phyloP scores from a whole-genome alignment of 2,797 vertebrate genomes.

The Sus cebifrons region DNA sequence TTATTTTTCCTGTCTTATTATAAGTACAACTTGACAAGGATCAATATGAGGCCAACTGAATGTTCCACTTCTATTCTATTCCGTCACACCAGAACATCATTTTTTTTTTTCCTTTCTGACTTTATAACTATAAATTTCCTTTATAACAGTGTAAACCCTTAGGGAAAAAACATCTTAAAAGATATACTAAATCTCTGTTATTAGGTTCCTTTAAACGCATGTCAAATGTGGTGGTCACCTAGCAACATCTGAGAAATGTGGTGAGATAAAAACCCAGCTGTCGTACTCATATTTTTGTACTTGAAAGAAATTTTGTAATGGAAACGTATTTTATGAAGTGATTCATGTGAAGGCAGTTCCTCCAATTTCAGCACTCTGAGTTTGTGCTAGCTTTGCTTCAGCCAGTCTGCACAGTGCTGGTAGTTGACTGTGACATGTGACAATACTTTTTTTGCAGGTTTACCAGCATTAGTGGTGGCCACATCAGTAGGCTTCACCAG shows the following conservation, averaged over 20 bases:
- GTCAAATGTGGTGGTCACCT: slow-evolving; percentile 93
- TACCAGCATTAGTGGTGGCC: slow-evolving; percentile 99
- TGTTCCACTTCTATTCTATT: slow-evolving; percentile 47
- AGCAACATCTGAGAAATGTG: slow-evolving; percentile 93
- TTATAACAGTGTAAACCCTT: slow-evolving; percentile 61
- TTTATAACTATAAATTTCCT: slow-evolving; percentile 80
- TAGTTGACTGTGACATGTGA: slow-evolving; percentile 61
- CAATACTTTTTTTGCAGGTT: slow-evolving; percentile 92
- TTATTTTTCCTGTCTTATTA: neutral
- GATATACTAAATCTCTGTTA: slow-evolving; percentile 82
- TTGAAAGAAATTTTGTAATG: slow-evolving; percentile 76
- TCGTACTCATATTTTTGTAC: slow-evolving; percentile 52
- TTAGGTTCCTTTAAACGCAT: slow-evolving; percentile 92
- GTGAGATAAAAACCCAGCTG: slow-evolving; percentile 81
- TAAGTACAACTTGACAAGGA: slow-evolving; percentile 1
- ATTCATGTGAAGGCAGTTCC: slow-evolving; percentile 63
- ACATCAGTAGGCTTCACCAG: slow-evolving; percentile 99
- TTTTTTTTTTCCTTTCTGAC: slow-evolving; percentile 81
- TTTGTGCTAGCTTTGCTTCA: slow-evolving; percentile 68
- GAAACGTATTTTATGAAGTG: slow-evolving; percentile 73
- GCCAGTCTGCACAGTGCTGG: neutral
- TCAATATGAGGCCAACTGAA: slow-evolving; percentile 56
- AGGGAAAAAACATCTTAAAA: slow-evolving; percentile 76
- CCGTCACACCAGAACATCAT: slow-evolving; percentile 66
- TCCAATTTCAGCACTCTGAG: slow-evolving; percentile 60